Evolutionary conservation across 2,113 vertebrate species (phyloP), one percentile per base, ranked within the genome.

Genomic region (Pomatostomus ruficeps): DNA sequence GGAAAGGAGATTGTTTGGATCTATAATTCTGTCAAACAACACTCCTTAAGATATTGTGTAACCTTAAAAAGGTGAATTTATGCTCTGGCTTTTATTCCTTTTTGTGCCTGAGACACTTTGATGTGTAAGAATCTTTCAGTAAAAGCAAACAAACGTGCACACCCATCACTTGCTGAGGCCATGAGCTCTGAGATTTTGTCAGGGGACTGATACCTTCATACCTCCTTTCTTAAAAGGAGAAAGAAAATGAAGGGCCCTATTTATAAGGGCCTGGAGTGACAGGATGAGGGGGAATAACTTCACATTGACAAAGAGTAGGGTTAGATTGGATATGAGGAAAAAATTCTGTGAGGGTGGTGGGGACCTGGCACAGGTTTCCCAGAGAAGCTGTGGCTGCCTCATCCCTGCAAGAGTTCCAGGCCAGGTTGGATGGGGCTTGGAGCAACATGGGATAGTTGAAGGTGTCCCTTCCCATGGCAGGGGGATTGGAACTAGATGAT

Each of bases 11-110:
- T 67, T 61, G 57, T 80, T 95, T 52, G 63, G 77, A 94, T 96
- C 83, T 62, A 76, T 52, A 89, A 52, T 52, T 89, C 86, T 80
- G 63, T 92, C 59, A 89, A 88, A 83, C 73, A 55, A 82, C 46
- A 62, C 71, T 73, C 51, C 54, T 80, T 79, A 76, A 82, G 57
- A 83, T 67, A 74, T 10, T 79, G 24, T 62, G 43, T 66, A 91
- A 88, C 46, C 77, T 82, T 66, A 42, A 70, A 92, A 88, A 95
- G 63, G 59, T 91, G 67, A 82, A 89, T 89, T 87, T 77, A 29
- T 83, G 46, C 59, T 91, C 85, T 61, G 59, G n/a, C 10, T 79
- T 93, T 76, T 63, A 42, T 58, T 88, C 66, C n/a, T 73, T 38
- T 77, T n/a, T 80, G 46, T 51, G 12, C n/a, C 49, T 23, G 10